A percentile compares a stretch with the other conserved stretches of the same genome.
These are phyloP conservation scores for Maconellicoccus hirsutus DNA, from an alignment of 1,140 invertebrate species.

Conservation along the genomic window DNA sequence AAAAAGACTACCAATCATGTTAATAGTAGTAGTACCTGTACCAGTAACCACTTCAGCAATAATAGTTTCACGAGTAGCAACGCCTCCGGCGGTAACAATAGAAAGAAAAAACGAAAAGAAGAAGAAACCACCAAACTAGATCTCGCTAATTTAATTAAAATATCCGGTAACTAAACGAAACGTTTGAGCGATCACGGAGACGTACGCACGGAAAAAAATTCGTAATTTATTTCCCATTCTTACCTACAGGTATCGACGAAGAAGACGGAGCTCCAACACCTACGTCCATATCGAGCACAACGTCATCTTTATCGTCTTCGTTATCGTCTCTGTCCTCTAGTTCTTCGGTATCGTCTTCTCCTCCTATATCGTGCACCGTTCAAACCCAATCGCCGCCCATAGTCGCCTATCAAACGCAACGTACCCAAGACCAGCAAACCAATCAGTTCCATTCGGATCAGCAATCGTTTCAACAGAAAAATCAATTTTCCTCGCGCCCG, in stretches of 20 bases:
- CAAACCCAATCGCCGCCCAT: neutral
- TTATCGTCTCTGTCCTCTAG: neutral
- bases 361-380: neutral
- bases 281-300: conserved; percentile 34
- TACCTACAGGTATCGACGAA: conserved; percentile 35
- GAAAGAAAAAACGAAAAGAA: conserved; percentile 40
- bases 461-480: conserved; percentile 6
- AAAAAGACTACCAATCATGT: conserved; percentile 19
- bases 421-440: neutral
- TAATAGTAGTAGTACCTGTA: neutral
- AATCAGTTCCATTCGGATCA: neutral
- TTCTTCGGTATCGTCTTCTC: neutral
- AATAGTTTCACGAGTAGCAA: conserved; percentile 23
- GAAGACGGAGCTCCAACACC: conserved; percentile 40
- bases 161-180: conserved; percentile 36
- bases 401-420: neutral
- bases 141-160: conserved; percentile 44
- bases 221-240: neutral
- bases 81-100: conserved; percentile 33
- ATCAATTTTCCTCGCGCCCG: conserved; percentile 24
- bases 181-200: neutral
- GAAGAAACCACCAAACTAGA: conserved; percentile 41
- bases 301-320: conserved; percentile 28
- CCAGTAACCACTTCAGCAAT: conserved; percentile 2
- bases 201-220: no score